phyloP scores from a whole-genome alignment of 1,140 invertebrate species.

The Amyelois transitella region DNA sequence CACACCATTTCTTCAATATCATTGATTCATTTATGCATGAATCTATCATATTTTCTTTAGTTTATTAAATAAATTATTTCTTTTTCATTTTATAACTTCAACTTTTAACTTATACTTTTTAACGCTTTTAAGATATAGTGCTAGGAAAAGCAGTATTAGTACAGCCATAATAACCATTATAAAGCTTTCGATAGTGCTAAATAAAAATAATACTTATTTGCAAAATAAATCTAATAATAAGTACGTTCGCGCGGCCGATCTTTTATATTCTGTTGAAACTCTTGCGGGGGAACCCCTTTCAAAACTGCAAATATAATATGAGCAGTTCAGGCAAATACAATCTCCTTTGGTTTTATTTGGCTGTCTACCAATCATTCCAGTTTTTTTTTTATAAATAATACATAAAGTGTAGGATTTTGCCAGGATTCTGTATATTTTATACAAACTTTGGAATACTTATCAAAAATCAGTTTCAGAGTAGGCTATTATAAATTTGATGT shows the following conservation, averaged over 20 bases:
- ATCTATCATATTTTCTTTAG: slow-evolving; percentile 47
- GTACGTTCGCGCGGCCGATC: not conserved
- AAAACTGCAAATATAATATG: too few species aligned
- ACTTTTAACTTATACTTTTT: slow-evolving; percentile 45
- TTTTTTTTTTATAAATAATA: too few species aligned
- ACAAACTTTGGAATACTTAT: too few species aligned
- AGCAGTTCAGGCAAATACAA: too few species aligned
- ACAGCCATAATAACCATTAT: slow-evolving; percentile 52
- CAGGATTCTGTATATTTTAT: too few species aligned
- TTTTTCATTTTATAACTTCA: slow-evolving; percentile 27
- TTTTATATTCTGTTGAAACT: not conserved
- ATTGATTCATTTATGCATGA: slow-evolving; percentile 71
- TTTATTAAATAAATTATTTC: slow-evolving; percentile 41
- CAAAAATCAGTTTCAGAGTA: too few species aligned
- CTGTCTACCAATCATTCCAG: too few species aligned
- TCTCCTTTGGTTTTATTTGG: too few species aligned
- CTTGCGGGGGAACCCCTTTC: too few species aligned
- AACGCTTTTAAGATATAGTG: slow-evolving; percentile 61
- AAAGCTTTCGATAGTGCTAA: slow-evolving; percentile 60
- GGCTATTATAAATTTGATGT: too few species aligned
- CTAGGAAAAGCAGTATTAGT: slow-evolving; percentile 57
- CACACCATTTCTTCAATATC: slow-evolving; percentile 71
- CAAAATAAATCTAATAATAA: slow-evolving; percentile 1
- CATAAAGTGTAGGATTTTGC: too few species aligned
- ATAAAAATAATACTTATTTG: slow-evolving; percentile 20